Conservation (phyloP, 2,888 invertebrate genomes). For the Celastrina argiolus region DNA sequence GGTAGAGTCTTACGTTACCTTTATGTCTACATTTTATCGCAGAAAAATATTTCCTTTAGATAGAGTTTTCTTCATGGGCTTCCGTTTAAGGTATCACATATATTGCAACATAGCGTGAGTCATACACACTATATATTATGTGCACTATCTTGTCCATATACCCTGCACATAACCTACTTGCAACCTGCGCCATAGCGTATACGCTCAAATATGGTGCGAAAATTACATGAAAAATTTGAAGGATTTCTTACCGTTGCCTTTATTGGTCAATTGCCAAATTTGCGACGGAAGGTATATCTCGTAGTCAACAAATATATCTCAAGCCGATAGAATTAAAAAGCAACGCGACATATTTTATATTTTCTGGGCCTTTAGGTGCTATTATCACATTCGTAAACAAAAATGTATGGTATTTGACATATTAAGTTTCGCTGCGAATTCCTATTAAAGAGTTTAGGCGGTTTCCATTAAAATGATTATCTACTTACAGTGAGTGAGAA, state of each 20-base stretch:
- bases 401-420: no score
- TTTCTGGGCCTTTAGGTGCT: no score
- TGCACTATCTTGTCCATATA: conserved; percentile 9
- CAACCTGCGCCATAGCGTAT: conserved; percentile 2
- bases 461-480: background rate
- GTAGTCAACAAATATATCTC: no score
- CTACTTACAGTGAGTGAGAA: background rate
- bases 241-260: background rate
- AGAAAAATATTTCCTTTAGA: background rate
- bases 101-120: background rate
- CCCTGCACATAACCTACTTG: conserved; percentile 27
- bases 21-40: background rate
- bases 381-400: no score
- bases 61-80: background rate
- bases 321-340: no score
- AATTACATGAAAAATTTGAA: background rate
- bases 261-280: no score
- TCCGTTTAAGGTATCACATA: background rate
- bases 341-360: no score
- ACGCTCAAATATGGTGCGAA: conserved; percentile 18
- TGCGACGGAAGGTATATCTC: no score
- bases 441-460: no score
- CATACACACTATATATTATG: conserved; percentile 10
- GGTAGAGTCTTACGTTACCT: no score
- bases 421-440: no score